Percentiles rank a stretch among this genome's conserved stretches.
These are phyloP conservation scores for Scaptomyza cyrtandrae DNA, from an alignment of 2,888 invertebrate species.

Conservation along the genomic window DNA sequence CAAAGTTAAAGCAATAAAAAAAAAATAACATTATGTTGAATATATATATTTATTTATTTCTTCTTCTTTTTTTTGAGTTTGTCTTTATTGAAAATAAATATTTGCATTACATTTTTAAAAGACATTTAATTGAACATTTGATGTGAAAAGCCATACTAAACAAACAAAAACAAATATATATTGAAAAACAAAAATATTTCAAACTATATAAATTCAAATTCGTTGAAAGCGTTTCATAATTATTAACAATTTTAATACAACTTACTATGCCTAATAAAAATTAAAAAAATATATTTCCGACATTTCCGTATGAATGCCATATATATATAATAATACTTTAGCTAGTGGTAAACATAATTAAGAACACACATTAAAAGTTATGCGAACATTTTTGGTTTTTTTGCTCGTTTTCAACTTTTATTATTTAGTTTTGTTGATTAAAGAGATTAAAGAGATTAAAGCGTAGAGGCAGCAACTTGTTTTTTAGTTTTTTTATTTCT, in stretches of 20 bases:
- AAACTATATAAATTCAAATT: neutral
- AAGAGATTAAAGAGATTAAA: conserved; percentile 13
- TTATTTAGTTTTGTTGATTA: neutral
- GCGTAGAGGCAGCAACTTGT: neutral
- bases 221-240: neutral
- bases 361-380: conserved; percentile 38
- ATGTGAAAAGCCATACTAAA: neutral
- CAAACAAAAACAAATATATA: neutral
- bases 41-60: no score
- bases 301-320: conserved; percentile 13
- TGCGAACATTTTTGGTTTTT: conserved; percentile 4
- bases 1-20: neutral
- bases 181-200: no score
- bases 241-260: neutral
- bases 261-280: no score
- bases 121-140: no score
- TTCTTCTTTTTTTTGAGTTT: no score
- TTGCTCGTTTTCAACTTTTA: neutral
- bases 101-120: no score
- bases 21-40: no score
- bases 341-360: conserved; percentile 54
- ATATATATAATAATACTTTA: no score
- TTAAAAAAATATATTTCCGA: conserved; percentile 28
- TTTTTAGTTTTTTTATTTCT: neutral
- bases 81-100: no score